Conservation (phyloP, 1,140 invertebrate genomes). For the Euglossa dilemma region DNA sequence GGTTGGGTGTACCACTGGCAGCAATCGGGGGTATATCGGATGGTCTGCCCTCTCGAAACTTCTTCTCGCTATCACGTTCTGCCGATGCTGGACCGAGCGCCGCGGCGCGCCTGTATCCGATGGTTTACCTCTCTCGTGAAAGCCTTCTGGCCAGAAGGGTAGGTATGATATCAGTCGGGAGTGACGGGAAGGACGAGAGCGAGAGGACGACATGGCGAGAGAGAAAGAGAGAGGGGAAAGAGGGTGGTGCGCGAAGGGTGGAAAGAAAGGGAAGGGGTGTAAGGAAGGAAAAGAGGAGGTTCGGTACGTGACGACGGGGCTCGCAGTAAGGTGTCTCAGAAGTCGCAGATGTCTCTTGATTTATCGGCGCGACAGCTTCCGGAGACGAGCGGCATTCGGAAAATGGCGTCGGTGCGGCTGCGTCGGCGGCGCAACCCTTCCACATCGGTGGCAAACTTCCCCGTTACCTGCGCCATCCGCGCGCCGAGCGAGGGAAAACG, state of each 20-base stretch:
- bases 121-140: constrained; percentile 47
- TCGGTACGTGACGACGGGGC: constrained; percentile 65
- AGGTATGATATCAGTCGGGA: constrained; percentile 64
- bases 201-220: neutral
- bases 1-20: neutral
- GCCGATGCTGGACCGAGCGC: neutral
- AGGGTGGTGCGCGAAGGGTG: neutral
- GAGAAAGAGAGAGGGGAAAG: neutral
- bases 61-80: constrained; percentile 23
- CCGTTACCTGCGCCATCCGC: constrained; percentile 48
- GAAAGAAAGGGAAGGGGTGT: constrained; percentile 20
- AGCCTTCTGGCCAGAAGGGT: constrained; percentile 32
- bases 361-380: constrained; percentile 70
- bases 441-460: constrained; percentile 49
- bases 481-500: no score
- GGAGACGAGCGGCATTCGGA: constrained; percentile 68
- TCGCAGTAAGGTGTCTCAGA: constrained; percentile 67
- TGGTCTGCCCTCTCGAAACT: constrained; percentile 28
- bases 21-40: constrained; percentile 33
- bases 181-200: constrained; percentile 4
- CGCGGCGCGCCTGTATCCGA: neutral
- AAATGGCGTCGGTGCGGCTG: constrained; percentile 55
- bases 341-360: constrained; percentile 72
- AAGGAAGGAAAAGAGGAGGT: constrained; percentile 59
- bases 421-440: neutral